Conservation (phyloP, 2,888 invertebrate genomes). For the Trachelus stipa region DNA sequence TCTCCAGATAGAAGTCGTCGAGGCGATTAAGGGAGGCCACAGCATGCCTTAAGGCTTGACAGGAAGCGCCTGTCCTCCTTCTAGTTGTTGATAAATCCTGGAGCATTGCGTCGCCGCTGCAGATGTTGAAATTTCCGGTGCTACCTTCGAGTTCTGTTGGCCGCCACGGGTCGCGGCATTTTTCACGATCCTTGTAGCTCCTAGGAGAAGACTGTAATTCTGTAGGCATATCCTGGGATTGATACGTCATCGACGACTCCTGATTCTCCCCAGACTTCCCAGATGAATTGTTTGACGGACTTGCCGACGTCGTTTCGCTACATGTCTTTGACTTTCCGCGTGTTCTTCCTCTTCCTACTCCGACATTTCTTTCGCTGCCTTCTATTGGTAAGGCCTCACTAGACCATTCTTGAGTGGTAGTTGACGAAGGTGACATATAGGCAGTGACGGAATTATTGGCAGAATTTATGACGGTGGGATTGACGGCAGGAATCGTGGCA, state of each 20-base stretch:
- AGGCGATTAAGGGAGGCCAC: constrained; percentile 91
- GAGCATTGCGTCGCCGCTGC: constrained; percentile 44
- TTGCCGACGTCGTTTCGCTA: constrained; percentile 29
- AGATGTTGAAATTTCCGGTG: constrained; percentile 28
- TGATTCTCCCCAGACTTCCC: constrained; percentile 31
- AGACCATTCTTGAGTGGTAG: background rate
- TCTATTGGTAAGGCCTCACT: background rate
- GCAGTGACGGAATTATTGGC: background rate
- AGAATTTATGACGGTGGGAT: background rate
- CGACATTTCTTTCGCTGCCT: background rate
- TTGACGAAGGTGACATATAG: background rate
- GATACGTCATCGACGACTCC: constrained; percentile 20
- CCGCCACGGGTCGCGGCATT: constrained; percentile 60
- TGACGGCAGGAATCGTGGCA: too few species aligned
- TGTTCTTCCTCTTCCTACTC: background rate
- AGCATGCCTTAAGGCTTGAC: constrained; percentile 90
- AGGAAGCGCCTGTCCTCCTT: constrained; percentile 78
- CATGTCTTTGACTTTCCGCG: background rate
- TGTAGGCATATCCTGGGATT: constrained; percentile 52
- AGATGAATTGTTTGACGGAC: constrained; percentile 26
- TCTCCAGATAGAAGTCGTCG: constrained; percentile 93
- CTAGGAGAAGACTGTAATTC: constrained; percentile 58
- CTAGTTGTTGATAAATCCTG: constrained; percentile 44
- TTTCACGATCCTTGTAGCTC: constrained; percentile 61
- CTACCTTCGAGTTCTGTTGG: constrained; percentile 60